phyloP scores from a whole-genome alignment of 2,113 vertebrate species.

The Gallinago paraguaiae region DNA sequence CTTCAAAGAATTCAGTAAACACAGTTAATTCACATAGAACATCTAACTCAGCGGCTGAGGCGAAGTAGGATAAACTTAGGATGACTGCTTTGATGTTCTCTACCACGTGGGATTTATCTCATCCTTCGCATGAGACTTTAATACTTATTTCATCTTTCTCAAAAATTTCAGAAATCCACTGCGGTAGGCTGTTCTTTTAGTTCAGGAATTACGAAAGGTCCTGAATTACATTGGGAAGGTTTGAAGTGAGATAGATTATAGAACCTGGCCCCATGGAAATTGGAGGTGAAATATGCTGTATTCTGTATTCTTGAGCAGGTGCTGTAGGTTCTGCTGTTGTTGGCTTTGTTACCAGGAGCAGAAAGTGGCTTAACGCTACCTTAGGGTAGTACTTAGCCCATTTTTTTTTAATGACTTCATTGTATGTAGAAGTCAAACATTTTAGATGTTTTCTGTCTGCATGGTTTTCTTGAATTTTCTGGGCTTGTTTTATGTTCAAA shows the following conservation, averaged over 20 bases:
- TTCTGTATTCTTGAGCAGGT: neutral
- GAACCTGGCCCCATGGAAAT: neutral
- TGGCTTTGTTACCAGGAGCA: neutral
- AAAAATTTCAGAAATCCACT: neutral
- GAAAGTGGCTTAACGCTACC: neutral
- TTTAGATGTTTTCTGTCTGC: conserved; percentile 22
- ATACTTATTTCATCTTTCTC: neutral
- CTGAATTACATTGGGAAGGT: neutral
- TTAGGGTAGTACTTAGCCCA: neutral
- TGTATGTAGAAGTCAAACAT: conserved; percentile 72
- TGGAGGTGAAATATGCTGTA: neutral
- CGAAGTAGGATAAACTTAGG: neutral
- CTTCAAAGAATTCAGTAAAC: neutral
- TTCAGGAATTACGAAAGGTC: neutral
- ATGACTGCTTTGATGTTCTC: neutral
- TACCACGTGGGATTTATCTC: neutral
- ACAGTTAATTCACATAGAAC: neutral
- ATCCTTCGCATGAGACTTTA: neutral
- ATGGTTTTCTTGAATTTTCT: neutral
- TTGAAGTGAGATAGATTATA: neutral
- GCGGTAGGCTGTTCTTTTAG: accelerated
- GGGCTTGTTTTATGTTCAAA: conserved; percentile 67
- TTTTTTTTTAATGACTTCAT: conserved; percentile 55
- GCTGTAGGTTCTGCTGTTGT: neutral
- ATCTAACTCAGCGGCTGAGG: neutral